Evolutionary conservation across 2,888 invertebrate genomes (phyloP).

Genomic region (Holacanthella duospinosa): DNA sequence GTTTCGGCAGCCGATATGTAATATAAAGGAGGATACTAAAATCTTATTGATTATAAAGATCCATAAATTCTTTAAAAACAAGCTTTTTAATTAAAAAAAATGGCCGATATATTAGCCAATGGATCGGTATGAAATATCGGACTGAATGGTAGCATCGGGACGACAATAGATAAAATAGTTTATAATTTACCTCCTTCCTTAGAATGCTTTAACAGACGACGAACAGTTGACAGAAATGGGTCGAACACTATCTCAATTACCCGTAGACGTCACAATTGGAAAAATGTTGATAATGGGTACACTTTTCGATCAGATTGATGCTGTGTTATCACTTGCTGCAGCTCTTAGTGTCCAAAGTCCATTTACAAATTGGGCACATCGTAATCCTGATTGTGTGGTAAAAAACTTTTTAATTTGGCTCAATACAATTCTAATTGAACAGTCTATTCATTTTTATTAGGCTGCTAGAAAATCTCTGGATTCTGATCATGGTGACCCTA

Average conservation of each 20-base stretch:
- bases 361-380: conserved; percentile 76
- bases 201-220: conserved; percentile 68
- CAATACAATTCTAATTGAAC: too few species aligned
- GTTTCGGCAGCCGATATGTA: too few species aligned
- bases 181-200: not conserved
- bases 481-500: conserved; percentile 90
- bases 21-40: too few species aligned
- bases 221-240: conserved; percentile 79
- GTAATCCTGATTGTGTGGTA: conserved; percentile 72
- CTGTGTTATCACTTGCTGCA: conserved; percentile 79
- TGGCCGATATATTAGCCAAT: too few species aligned
- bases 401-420: too few species aligned
- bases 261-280: conserved; percentile 88
- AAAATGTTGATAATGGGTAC: conserved; percentile 91
- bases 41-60: not conserved
- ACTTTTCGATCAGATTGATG: conserved; percentile 75
- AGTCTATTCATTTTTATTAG: conserved; percentile 41
- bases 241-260: conserved; percentile 71
- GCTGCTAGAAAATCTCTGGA: conserved; percentile 66
- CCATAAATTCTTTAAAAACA: too few species aligned
- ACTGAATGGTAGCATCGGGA: not conserved
- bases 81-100: too few species aligned
- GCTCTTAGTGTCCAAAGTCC: conserved; percentile 88
- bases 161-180: not conserved
- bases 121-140: not conserved